Conservation (phyloP, 2,113 vertebrate genomes). For the Paracanthobrama guichenoti region DNA sequence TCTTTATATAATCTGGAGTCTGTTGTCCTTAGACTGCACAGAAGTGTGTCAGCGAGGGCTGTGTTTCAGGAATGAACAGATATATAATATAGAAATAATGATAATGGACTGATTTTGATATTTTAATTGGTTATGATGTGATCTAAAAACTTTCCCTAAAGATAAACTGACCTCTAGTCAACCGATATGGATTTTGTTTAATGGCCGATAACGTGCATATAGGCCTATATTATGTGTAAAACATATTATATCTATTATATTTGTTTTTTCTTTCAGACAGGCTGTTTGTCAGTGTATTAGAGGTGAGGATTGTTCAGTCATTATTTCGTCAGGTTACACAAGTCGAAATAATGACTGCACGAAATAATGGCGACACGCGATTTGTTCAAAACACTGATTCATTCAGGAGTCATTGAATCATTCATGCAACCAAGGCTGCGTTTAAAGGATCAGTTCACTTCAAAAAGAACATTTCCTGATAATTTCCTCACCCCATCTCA, state of each 20-base stretch:
- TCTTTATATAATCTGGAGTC: constrained; percentile 20
- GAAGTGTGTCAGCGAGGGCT: background rate
- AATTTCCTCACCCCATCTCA: no score
- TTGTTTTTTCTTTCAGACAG: no score
- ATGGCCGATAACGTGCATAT: background rate
- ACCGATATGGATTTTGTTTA: background rate
- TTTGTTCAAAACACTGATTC: background rate
- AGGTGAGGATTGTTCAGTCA: no score
- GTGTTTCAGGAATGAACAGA: background rate
- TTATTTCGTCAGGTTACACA: no score
- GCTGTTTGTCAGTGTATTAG: no score
- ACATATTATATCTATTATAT: background rate
- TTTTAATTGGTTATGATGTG: background rate
- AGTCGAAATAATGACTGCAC: no score
- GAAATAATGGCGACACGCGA: no score
- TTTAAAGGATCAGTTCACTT: no score
- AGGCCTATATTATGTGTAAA: background rate
- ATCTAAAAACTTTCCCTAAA: no score
- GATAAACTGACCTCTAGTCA: background rate
- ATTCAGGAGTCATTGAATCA: background rate
- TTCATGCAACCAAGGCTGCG: background rate
- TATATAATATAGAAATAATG: background rate
- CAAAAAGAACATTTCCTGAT: no score
- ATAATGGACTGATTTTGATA: background rate
- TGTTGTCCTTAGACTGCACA: background rate